Evolutionary conservation across 1,140 invertebrate species (phyloP).

Genomic region (Caenorhabditis elegans): DNA sequence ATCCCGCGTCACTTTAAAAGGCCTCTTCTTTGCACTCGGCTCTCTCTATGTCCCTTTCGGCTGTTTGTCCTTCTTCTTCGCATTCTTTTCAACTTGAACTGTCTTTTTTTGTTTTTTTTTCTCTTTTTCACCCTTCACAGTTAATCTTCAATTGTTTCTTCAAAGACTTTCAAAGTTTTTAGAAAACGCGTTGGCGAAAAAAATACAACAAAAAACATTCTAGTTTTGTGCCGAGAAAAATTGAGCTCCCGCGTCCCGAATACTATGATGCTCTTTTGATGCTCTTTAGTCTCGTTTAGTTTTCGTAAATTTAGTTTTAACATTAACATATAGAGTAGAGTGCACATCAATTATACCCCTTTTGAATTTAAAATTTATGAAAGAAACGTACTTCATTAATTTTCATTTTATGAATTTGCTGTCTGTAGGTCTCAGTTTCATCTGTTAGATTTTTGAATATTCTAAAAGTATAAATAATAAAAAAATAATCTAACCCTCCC

Average conservation of each 20-base stretch:
- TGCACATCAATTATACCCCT: not conserved
- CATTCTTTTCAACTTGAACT: constrained; percentile 25
- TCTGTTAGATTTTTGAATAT: too few relatives aligned
- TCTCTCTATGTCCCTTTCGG: not conserved
- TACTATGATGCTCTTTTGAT: too few relatives aligned
- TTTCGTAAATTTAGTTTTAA: too few relatives aligned
- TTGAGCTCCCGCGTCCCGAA: too few relatives aligned
- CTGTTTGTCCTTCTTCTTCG: not conserved
- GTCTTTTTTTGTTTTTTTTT: not conserved
- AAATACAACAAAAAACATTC: not conserved
- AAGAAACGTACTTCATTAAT: not conserved
- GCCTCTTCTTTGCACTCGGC: constrained; percentile 14
- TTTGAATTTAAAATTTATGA: not conserved
- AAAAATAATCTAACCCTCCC: too few relatives aligned
- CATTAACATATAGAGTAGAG: not conserved
- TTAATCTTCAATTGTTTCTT: constrained; percentile 19
- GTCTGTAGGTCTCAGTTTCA: too few relatives aligned
- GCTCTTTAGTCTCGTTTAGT: too few relatives aligned
- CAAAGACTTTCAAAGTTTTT: not conserved
- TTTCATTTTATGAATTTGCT: too few relatives aligned
- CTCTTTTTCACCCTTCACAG: not conserved
- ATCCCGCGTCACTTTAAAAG: constrained; percentile 18
- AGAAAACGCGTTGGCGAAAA: not conserved
- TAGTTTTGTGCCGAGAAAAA: not conserved
- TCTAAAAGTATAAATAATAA: too few relatives aligned